Percentiles rank a stretch among this genome's conserved stretches.
These are phyloP conservation scores for Andrena flavipes DNA, from an alignment of 2,888 invertebrate species.

Conservation along the genomic window DNA sequence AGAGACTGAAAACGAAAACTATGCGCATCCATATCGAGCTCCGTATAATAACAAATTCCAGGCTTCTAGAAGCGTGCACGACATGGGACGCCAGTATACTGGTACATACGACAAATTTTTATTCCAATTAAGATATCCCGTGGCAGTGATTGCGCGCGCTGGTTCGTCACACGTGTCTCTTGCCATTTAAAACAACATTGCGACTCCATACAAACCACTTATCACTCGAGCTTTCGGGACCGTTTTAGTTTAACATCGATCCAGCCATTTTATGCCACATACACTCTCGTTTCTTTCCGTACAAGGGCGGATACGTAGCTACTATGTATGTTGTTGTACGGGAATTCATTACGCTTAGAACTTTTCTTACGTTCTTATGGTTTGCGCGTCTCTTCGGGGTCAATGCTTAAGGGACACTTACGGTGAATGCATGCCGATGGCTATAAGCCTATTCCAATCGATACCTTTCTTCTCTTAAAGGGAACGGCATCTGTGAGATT, in stretches of 20 bases:
- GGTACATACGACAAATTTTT: constrained; percentile 70
- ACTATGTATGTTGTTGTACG: neutral
- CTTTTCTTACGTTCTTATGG: neutral
- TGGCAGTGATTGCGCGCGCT: neutral
- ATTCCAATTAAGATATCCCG: neutral
- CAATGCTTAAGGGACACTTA: no score
- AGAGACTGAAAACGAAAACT: constrained; percentile 84
- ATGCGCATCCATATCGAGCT: constrained; percentile 79
- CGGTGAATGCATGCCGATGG: no score
- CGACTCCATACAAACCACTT: no score
- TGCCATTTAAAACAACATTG: neutral
- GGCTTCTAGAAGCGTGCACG: constrained; percentile 88
- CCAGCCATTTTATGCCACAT: neutral
- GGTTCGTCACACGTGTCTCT: neutral
- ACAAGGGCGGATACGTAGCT: neutral
- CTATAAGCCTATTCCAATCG: no score
- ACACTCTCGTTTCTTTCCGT: neutral
- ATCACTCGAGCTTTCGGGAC: no score
- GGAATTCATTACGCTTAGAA: neutral
- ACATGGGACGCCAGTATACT: constrained; percentile 87
- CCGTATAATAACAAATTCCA: constrained; percentile 82
- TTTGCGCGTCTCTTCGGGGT: no score
- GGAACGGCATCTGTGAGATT: no score
- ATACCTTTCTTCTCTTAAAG: no score
- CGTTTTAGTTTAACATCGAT: neutral